Evolutionary conservation across 2,113 vertebrate species (phyloP).

Genomic region (Anolis sagrei): DNA sequence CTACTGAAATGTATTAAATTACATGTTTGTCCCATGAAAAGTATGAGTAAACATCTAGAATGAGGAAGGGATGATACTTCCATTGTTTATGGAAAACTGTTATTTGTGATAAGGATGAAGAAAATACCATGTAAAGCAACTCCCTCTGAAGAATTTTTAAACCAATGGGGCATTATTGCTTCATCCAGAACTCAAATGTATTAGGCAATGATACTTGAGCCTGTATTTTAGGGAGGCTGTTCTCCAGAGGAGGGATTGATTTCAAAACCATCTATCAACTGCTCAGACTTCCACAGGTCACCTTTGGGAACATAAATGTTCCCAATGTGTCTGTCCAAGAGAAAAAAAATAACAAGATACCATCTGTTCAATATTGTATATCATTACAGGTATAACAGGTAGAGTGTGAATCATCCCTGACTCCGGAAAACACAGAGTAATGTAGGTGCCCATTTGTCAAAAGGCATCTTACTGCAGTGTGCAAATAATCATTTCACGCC

Average conservation of each 20-base stretch:
- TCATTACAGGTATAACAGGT: background rate
- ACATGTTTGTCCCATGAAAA: background rate
- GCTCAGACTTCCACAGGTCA: background rate
- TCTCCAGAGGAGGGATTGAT: slow-evolving; percentile 20
- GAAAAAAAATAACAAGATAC: background rate
- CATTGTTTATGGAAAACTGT: background rate
- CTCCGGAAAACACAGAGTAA: background rate
- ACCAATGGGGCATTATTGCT: background rate
- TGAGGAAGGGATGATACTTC: background rate
- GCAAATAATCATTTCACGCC: background rate
- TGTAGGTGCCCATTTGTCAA: background rate
- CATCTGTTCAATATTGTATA: background rate
- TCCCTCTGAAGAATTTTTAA: background rate
- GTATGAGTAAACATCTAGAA: background rate
- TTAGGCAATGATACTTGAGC: slow-evolving; percentile 9
- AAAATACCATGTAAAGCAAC: slow-evolving; percentile 8
- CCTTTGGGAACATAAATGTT: background rate
- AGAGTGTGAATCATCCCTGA: background rate
- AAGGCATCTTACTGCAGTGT: background rate
- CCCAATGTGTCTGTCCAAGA: background rate
- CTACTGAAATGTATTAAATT: background rate
- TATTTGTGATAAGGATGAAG: background rate
- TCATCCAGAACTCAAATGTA: background rate
- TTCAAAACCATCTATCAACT: slow-evolving; percentile 21
- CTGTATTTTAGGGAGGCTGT: background rate